A percentile compares a stretch with the other conserved stretches of the same genome.
Evolutionary conservation across 1,140 invertebrate species (phyloP).

Genomic region (Papilio dardanus): DNA sequence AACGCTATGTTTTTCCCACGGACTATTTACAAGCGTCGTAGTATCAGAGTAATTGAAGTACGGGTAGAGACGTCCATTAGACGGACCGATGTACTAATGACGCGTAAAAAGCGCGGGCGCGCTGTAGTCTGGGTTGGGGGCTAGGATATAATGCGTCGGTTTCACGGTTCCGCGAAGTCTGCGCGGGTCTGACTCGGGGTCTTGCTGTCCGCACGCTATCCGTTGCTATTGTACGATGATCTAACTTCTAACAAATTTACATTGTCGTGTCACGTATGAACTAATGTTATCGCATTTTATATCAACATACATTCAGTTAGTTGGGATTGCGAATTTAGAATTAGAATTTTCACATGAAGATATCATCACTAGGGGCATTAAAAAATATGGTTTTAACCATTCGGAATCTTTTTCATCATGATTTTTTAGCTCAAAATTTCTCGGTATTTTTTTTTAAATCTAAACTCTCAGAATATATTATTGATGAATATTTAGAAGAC

Average conservation of each 20-base stretch:
- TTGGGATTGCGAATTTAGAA: not conserved
- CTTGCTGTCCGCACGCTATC: not conserved
- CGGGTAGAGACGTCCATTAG: not conserved
- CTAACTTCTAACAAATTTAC: constrained; percentile 6
- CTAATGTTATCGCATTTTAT: constrained; percentile 10
- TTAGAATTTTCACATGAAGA: not conserved
- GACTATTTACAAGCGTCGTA: not conserved
- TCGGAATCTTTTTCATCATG: not conserved
- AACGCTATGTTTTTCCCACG: not conserved
- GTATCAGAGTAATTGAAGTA: not conserved
- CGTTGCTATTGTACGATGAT: not conserved
- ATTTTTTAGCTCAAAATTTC: not conserved
- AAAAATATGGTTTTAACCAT: not conserved
- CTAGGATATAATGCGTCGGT: not conserved
- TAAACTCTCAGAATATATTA: not conserved
- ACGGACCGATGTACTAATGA: constrained; percentile 11
- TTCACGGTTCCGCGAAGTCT: not conserved
- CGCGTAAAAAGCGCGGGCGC: not conserved
- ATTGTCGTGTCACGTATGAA: not conserved
- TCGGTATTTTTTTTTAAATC: not conserved
- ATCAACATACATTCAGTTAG: not conserved
- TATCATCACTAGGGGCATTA: not conserved
- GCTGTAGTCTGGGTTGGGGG: not conserved
- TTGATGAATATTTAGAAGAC: not conserved
- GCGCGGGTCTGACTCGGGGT: not conserved